These are phyloP conservation scores for Drosophila fulvimacula DNA, from an alignment of 2,888 invertebrate genomes.

Conservation along the genomic window DNA sequence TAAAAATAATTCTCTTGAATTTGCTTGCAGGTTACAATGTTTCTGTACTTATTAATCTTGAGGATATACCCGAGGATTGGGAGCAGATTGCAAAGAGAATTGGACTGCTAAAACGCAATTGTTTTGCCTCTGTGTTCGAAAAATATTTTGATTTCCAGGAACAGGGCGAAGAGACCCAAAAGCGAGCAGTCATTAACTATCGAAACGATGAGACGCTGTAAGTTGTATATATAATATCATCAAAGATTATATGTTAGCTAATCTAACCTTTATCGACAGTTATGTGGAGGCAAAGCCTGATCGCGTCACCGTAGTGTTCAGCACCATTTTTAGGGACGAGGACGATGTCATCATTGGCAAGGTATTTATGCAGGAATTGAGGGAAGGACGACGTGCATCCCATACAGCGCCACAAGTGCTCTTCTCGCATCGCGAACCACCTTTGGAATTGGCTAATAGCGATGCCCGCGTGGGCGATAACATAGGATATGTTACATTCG, in stretches of 20 bases:
- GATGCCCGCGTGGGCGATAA: constrained; percentile 97
- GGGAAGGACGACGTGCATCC: constrained; percentile 97
- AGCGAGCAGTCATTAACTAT: constrained; percentile 98
- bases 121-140: constrained; percentile 99
- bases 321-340: constrained; percentile 99
- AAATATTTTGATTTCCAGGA: constrained; percentile 99
- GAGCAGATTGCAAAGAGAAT: constrained; percentile 95
- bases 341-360: constrained; percentile 99
- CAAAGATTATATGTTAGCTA: not conserved
- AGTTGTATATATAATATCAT: constrained; percentile 81
- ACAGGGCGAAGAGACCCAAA: constrained; percentile 94
- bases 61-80: constrained; percentile 96
- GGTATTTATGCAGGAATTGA: constrained; percentile 99
- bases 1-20: not conserved
- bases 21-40: constrained; percentile 93
- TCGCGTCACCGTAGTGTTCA: constrained; percentile 99
- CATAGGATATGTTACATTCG: constrained; percentile 99
- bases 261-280: constrained; percentile 85
- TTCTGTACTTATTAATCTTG: constrained; percentile 96
- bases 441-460: constrained; percentile 96
- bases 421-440: constrained; percentile 98
- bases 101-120: constrained; percentile 97
- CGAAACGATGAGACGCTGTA: constrained; percentile 99
- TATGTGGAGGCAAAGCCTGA: constrained; percentile 99
- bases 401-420: constrained; percentile 96